Base-by-base conservation (phyloP, 2,797 vertebrate species). In the Cossypha dichroa region DNA sequence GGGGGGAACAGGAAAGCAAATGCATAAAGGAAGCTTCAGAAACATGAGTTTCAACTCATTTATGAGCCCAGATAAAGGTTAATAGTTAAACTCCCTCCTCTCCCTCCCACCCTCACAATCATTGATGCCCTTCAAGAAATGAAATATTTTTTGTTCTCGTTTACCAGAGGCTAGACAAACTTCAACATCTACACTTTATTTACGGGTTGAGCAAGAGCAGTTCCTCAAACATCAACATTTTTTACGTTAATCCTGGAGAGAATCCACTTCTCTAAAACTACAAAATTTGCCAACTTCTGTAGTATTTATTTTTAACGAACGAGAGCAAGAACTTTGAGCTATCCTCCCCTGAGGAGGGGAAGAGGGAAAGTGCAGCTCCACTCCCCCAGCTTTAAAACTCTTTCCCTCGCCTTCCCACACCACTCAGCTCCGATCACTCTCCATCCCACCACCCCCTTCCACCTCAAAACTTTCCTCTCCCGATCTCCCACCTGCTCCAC, bases 41-140 rank as follows among this genome's bases (percentile, higher is more conserved):
- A 94, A 88, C 60, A 34, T 3, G 52, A 81, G 72, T 89, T 94
- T 92, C 69, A 81, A 59, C 76, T 92, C 55, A 81, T 96, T 94
- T 95, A 95, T 12, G 19, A 92, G 94, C 76, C 68, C 79, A 88
- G 92, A 96, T 92, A 94, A 96, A 96, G 72, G 96, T 95, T 97
- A 97, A 97, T 96, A 95, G 95, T 96, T 97, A 96, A 97, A 76
- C 93, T 87, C 74, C 58, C 94, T 97, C 68, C 85, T 90, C 73
- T 85, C 82, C 66, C 72, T 88, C 87, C 94, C 92, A 93, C 78
- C 81, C 83, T 91, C 79, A 52, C 74, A 75, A 94, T 93, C 97
- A 88, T 77, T 93, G 94, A 93, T 78, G 93, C 49, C 90, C 82
- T 96, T 93, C 91, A 96, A 97, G 88, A 95, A 96, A 96, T 87